These are phyloP conservation scores for Molossus molossus DNA, from an alignment of 2,797 vertebrate genomes.

Conservation along the genomic window DNA sequence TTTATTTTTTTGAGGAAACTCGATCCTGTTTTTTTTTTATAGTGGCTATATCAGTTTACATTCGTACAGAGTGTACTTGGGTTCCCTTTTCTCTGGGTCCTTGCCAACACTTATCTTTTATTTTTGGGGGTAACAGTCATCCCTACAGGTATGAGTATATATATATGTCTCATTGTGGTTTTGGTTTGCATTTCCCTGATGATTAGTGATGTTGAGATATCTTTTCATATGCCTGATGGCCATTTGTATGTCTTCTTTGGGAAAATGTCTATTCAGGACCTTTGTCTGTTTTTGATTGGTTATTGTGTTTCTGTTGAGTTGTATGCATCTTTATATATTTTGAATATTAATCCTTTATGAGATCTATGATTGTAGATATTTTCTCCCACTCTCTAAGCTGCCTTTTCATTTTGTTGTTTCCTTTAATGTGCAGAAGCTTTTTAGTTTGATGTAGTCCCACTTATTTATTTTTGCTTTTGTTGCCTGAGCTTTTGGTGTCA, in stretches of 20 bases:
- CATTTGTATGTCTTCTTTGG: neutral
- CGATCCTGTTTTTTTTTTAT: neutral
- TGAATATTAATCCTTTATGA: neutral
- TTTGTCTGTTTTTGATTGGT: neutral
- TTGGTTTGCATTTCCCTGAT: neutral
- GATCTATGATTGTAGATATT: neutral
- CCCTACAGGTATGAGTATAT: neutral
- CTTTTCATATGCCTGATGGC: neutral
- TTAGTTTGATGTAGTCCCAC: neutral
- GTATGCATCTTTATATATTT: neutral
- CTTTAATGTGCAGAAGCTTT: neutral
- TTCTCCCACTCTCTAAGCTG: neutral
- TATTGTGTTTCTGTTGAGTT: neutral
- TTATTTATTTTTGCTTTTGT: neutral
- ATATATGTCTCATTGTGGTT: neutral
- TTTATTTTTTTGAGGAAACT: neutral
- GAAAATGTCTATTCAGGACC: neutral
- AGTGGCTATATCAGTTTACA: neutral
- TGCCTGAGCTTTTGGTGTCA: neutral
- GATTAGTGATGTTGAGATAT: neutral
- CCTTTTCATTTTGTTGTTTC: neutral
- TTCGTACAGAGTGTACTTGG: neutral
- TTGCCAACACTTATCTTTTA: neutral
- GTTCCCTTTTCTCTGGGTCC: neutral
- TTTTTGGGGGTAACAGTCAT: neutral